Base-by-base conservation (phyloP, 2,113 vertebrate genomes). In the Ictalurus punctatus region DNA sequence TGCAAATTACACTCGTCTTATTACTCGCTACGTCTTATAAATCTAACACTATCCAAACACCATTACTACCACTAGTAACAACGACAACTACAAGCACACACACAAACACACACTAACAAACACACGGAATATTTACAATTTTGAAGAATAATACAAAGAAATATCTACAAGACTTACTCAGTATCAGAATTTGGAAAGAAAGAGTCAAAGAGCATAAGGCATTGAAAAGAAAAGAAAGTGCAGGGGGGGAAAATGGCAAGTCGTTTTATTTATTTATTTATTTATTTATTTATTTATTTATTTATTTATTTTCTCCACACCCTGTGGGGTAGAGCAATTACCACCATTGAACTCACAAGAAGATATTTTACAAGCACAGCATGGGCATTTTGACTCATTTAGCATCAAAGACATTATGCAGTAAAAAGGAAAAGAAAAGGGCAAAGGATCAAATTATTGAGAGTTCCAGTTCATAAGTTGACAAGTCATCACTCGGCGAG, bases 361-460 rank as follows among this genome's bases (percentile, higher is more conserved):
- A 78, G 89, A 73, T 89, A 78, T 90, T 93, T 93, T 92, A 92
- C 93, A 93, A 91, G 90, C 92, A 92, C 91, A 92, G 93, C 92
- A 91, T 92, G 91, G 95, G 94, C 94, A 95, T 95, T 95, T 95
- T 94, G 95, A 96, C 94, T 95, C 94, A 95, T 95, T 95, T 92
- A 16, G 71, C 56, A 89, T 44, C 73, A 65, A 37, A 85, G 63
- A 61, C 78, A 69, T 65, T 58, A 79, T 86, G 86, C 89, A 86
- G 69, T 34, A 91, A 59, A 91, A 85, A 88, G 91, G 17, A 59
- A 48, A 73, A 23, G 13, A n/a, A n/a, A 40, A 14, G 14, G 8
- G 1, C 8, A 86, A 89, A 86, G 13, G 2, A 37, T 73, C 69
- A 56, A 63, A 87, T 12, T 25, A 30, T 44, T 34, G 27, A 74